phyloP scores from a whole-genome alignment of 2,113 vertebrate species.

The Oncorhynchus nerka region DNA sequence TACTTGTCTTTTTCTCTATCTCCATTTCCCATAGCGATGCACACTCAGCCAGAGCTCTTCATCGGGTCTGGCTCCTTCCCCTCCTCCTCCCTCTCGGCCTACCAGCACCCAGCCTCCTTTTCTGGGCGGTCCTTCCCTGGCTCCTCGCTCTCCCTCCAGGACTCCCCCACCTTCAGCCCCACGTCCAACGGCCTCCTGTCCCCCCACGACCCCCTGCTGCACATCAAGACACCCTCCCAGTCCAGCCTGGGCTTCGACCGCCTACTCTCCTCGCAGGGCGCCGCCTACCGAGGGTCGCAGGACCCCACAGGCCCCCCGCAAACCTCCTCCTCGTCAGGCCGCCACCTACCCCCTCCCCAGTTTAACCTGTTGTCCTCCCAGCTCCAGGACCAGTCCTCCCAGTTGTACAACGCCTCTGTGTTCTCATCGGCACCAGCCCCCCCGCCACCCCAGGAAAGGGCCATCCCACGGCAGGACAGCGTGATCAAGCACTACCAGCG shows the following conservation, averaged over 20 bases:
- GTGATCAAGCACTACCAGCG: slow-evolving; percentile 94
- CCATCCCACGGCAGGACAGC: slow-evolving; percentile 83
- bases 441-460: slow-evolving; percentile 71
- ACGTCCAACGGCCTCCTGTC: slow-evolving; percentile 82
- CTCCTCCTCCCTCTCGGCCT: slow-evolving; percentile 86
- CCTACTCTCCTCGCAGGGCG: slow-evolving; percentile 71
- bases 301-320: slow-evolving; percentile 61
- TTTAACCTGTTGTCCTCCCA: slow-evolving; percentile 88
- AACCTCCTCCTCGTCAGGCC: slow-evolving; percentile 71
- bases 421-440: slow-evolving; percentile 77
- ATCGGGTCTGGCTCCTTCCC: slow-evolving; percentile 88
- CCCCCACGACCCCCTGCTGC: slow-evolving; percentile 80
- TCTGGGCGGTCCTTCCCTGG: slow-evolving; percentile 83
- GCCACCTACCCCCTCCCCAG: slow-evolving; percentile 79
- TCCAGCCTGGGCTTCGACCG: slow-evolving; percentile 74
- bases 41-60: slow-evolving; percentile 87
- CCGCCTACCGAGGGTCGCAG: slow-evolving; percentile 67
- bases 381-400: slow-evolving; percentile 76
- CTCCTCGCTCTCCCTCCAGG: slow-evolving; percentile 84
- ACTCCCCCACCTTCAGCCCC: slow-evolving; percentile 84
- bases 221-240: slow-evolving; percentile 76
- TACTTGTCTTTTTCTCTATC: slow-evolving; percentile 30
- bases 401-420: slow-evolving; percentile 84
- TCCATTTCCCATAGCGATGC: slow-evolving; percentile 80
- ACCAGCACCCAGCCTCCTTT: slow-evolving; percentile 91